Base-by-base conservation (phyloP, 2,113 vertebrate genomes). In the Ptyas mucosa region DNA sequence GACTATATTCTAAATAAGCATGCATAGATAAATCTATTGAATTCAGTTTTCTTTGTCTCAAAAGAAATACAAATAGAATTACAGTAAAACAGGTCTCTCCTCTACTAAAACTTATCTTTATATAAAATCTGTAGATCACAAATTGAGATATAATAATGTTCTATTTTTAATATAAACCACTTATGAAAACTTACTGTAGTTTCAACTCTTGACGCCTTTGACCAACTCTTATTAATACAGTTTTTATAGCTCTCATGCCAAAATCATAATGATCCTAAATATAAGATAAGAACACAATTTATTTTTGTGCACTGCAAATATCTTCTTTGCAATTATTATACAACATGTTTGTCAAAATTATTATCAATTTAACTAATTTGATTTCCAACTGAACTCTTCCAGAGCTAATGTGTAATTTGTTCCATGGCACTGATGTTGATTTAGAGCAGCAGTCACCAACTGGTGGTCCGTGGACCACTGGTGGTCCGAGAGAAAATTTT, bases 211-310 rank as follows among this genome's bases (percentile, higher is more conserved):
- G 91, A 93, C 94, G 97, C 96, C 96, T 97, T 94, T 96, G 96
- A 15, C 95, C 97, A 61, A 96, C 95, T 89, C 97, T 95, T 86
- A 95, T 26, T 92, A 98, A 91, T 87, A 97, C 92, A 18, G 95
- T 97, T 95, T 98, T 98, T 91, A 98, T 95, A 34, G 96, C 95
- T 91, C 96, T 96, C 96, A 98, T 95, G 91, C 97, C 97, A 96
- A 97, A 97, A 92, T 97, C 96, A 93, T 98, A 98, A 93, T 97
- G 97, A 86, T 96, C 97, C 97, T 97, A 93, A 53, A 91, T 89
- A 94, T 92, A 89, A 92, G 95, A 91, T 49, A 58, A 61, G 12
- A 58, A 52, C 51, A 64, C 8, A 26, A 14, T 34, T 88, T 87
- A 52, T 49, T 39, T 49, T 85, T 92, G 5, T 52, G 26, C 46